Percentiles rank a stretch among this genome's conserved stretches.
Evolutionary conservation across 2,113 vertebrate genomes (phyloP).

Genomic region (Callocephalon fimbriatum): DNA sequence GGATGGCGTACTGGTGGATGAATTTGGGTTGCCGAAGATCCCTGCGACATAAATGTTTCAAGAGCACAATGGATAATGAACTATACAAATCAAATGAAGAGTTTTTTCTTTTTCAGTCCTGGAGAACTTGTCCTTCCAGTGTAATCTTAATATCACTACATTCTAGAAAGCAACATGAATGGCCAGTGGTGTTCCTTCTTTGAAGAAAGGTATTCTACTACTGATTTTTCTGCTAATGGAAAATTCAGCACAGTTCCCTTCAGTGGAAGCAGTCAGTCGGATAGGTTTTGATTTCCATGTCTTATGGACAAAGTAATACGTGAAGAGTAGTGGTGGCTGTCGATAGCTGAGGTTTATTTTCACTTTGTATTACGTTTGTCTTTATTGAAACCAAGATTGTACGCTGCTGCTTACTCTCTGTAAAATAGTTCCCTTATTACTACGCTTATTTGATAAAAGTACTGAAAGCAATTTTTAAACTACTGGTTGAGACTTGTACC

Average conservation of each 20-base stretch:
- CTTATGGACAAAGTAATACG: constrained; percentile 13
- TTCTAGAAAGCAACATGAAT: constrained; percentile 19
- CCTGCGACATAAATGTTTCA: constrained; percentile 87
- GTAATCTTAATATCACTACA: constrained; percentile 66
- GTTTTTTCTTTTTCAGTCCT: constrained; percentile 12
- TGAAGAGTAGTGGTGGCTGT: constrained; percentile 61
- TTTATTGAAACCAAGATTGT: constrained; percentile 26
- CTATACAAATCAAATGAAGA: constrained; percentile 44
- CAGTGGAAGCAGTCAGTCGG: constrained; percentile 30
- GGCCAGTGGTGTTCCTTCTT: constrained; percentile 50
- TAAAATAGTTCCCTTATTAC: constrained; percentile 47
- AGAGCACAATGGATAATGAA: constrained; percentile 17
- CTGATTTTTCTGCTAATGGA: constrained; percentile 47
- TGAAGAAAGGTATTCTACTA: constrained; percentile 58
- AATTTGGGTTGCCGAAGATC: constrained; percentile 96
- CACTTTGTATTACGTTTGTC: constrained; percentile 40
- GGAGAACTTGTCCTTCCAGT: constrained; percentile 60
- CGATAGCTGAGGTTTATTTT: constrained; percentile 44
- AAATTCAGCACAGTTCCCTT: background rate
- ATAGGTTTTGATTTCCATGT: constrained; percentile 33
- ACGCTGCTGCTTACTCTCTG: constrained; percentile 22
- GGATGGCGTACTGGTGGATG: constrained; percentile 97
- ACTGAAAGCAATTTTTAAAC: constrained; percentile 46
- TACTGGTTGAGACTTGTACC: background rate
- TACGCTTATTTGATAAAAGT: constrained; percentile 44